Evolutionary conservation across 2,888 invertebrate species (phyloP).

Genomic region (Notodonta ziczac): DNA sequence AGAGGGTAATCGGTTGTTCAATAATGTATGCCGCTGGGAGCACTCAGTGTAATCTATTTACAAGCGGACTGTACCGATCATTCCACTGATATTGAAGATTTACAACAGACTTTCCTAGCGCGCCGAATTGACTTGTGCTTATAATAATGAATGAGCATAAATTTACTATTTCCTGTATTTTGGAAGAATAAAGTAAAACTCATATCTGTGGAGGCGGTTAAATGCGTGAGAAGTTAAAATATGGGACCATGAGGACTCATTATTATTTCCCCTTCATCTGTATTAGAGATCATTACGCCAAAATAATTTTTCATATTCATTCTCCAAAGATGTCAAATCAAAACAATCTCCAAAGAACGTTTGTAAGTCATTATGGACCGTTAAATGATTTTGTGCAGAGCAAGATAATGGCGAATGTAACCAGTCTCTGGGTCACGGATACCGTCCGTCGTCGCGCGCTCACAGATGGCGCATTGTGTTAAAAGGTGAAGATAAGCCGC

Average conservation of each 20-base stretch:
- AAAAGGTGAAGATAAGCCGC: slow-evolving; percentile 63
- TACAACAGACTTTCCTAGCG: background rate
- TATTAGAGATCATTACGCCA: background rate
- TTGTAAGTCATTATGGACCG: too few species aligned
- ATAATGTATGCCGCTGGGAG: slow-evolving; percentile 62
- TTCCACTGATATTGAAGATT: slow-evolving; percentile 43
- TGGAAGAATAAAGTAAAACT: too few species aligned
- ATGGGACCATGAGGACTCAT: too few species aligned
- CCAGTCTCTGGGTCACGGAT: slow-evolving; percentile 65
- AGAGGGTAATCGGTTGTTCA: slow-evolving; percentile 67
- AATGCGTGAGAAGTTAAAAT: too few species aligned
- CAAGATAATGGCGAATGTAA: slow-evolving; percentile 3
- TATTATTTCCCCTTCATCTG: too few species aligned
- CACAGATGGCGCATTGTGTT: slow-evolving; percentile 75
- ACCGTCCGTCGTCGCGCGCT: slow-evolving; percentile 64
- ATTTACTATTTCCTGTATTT: too few species aligned
- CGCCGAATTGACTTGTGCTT: too few species aligned
- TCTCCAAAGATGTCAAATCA: background rate
- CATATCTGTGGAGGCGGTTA: too few species aligned
- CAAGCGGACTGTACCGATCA: slow-evolving; percentile 47
- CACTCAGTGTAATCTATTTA: slow-evolving; percentile 55
- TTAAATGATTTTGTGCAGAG: background rate
- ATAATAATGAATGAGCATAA: too few species aligned
- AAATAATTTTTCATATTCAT: background rate
- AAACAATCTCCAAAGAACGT: background rate